Base-by-base conservation (phyloP, 2,797 vertebrate genomes). In the Cottoperca gobio region DNA sequence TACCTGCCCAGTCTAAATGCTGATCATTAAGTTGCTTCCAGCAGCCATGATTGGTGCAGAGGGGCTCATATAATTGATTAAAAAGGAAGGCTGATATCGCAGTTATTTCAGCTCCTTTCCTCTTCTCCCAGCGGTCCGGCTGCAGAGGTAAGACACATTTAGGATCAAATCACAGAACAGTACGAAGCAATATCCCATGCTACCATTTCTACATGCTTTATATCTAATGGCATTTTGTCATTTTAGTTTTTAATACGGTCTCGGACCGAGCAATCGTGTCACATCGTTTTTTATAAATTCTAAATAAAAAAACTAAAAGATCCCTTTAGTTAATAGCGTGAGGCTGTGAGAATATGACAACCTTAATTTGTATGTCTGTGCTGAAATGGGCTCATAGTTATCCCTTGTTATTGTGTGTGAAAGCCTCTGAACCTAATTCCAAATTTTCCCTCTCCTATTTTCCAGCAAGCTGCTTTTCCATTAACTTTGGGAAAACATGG, bases 401-500 rank as follows among this genome's bases (percentile, higher is more conserved):
- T 96, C 95, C 94, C 95, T 94, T 97, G 96, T 97, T 96, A 96
- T 95, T 95, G 95, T 94, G 94, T 95, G 94, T 95, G 95, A 96
- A 96, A 96, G 95, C 96, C 94, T 96, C 96, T 96, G 93, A 94
- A 96, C 96, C 95, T 97, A 97, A 97, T 97, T 96, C 96, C 95
- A 96, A 95, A 89, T 90, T 96, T 83, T 86, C 82, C 82, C 76
- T 84, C 86, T 88, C 83, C 95, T 96, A 97, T 98, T 98, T 97
- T 97, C 96, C 96, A 97, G 95, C 95, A 95, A 96, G 95, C 96
- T 96, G 97, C 96, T 96, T 98, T 98, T 96, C 96, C 96, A 97
- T 98, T 97, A 97, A 96, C 96, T 96, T 96, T 97, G 96, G 96
- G 94, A 96, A 97, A 97, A 97, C 96, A 97, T 91, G 95, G 94